Conservation (phyloP, 2,888 invertebrate species). For the Crematogaster levior region DNA sequence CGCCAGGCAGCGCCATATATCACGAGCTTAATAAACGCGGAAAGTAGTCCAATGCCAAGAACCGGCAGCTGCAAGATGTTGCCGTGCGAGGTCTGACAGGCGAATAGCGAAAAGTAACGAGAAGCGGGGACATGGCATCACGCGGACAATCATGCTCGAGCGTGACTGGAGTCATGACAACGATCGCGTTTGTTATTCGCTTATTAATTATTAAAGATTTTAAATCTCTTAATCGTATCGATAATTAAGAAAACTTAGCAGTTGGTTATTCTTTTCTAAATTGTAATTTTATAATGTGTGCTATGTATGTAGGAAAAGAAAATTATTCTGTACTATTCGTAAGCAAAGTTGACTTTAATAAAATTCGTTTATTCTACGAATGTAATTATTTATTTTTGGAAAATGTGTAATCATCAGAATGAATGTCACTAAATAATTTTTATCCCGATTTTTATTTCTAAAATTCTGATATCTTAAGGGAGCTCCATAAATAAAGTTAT, state of each 20-base stretch:
- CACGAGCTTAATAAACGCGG: conserved; percentile 75
- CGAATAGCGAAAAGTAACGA: conserved; percentile 56
- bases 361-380: background rate
- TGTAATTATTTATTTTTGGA: background rate
- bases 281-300: background rate
- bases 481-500: background rate
- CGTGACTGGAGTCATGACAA: conserved; percentile 62
- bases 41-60: conserved; percentile 75
- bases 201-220: conserved; percentile 18
- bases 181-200: conserved; percentile 53
- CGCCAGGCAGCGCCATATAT: conserved; percentile 71
- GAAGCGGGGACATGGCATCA: conserved; percentile 62
- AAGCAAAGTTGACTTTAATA: background rate
- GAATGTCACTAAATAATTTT: background rate
- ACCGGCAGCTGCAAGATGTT: conserved; percentile 54
- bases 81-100: conserved; percentile 43
- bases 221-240: background rate
- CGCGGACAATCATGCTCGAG: conserved; percentile 68
- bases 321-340: conserved; percentile 1
- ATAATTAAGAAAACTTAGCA: background rate
- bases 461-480: background rate
- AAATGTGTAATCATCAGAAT: background rate
- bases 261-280: background rate
- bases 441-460: background rate
- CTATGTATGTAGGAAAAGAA: background rate